phyloP scores from a whole-genome alignment of 1,140 invertebrate species.

The Hylaeus anthracinus region DNA sequence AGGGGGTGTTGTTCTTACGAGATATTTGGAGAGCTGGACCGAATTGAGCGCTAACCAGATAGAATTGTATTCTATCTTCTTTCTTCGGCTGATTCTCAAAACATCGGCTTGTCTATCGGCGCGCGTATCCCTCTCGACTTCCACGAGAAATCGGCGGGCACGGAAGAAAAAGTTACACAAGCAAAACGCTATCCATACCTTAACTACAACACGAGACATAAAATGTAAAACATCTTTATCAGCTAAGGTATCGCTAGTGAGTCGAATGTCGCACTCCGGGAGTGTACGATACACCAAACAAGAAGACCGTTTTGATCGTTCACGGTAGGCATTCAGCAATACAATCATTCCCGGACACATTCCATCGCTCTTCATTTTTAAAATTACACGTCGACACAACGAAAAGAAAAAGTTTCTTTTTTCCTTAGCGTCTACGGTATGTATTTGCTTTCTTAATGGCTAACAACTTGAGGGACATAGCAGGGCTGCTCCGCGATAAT shows the following conservation, averaged over 20 bases:
- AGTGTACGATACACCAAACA: conserved; percentile 6
- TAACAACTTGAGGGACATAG: conserved; percentile 65
- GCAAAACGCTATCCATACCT: conserved; percentile 15
- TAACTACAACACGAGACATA: conserved; percentile 32
- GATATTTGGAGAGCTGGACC: neutral
- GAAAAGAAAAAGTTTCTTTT: conserved; percentile 31
- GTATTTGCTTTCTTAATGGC: conserved; percentile 54
- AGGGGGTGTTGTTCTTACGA: neutral
- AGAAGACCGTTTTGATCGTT: neutral
- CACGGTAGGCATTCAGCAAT: conserved; percentile 11
- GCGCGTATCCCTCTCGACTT: neutral
- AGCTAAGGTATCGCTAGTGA: conserved; percentile 47
- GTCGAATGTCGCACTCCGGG: conserved; percentile 31
- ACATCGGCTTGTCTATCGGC: neutral
- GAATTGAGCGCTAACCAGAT: conserved; percentile 7
- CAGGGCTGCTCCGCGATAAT: conserved; percentile 63
- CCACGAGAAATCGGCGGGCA: conserved; percentile 22
- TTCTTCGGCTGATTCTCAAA: neutral
- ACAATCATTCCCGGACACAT: conserved; percentile 7
- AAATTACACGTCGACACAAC: conserved; percentile 45
- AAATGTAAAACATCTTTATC: conserved; percentile 36
- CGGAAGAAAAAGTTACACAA: conserved; percentile 51
- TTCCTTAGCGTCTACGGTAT: conserved; percentile 47
- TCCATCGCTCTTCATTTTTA: neutral
- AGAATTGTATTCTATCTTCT: neutral